These are phyloP conservation scores for Phallusia fumigata DNA, from an alignment of 23 tunicate genomes.

Conservation along the genomic window DNA sequence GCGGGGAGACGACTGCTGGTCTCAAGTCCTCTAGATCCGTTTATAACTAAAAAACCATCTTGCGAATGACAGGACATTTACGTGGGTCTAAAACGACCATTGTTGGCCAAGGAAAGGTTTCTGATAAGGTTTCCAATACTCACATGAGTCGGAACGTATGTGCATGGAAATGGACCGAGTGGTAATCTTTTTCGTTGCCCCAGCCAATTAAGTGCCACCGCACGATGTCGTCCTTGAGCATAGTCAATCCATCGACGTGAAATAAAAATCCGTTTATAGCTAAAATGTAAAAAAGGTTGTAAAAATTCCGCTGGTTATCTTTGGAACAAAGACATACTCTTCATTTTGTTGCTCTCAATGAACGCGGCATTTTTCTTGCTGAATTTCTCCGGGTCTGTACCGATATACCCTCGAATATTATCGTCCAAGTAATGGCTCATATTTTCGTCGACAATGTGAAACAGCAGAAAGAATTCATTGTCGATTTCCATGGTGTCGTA, in stretches of 20 bases:
- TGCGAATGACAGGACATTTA: too few relatives aligned
- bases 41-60: too few relatives aligned
- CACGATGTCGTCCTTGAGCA: slow-evolving; percentile 22
- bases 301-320: too few relatives aligned
- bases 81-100: too few relatives aligned
- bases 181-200: slow-evolving; percentile 71
- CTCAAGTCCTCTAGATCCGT: too few relatives aligned
- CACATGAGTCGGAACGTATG: slow-evolving; percentile 48
- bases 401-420: slow-evolving; percentile 30
- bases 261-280: slow-evolving; percentile 54
- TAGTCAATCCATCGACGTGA: slow-evolving; percentile 40
- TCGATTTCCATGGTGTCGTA: slow-evolving; percentile 7
- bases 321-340: slow-evolving; percentile 21
- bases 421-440: slow-evolving; percentile 49
- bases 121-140: slow-evolving; percentile 1
- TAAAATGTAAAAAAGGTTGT: background rate
- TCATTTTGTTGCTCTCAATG: slow-evolving; percentile 66
- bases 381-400: slow-evolving; percentile 24
- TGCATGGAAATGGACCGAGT: slow-evolving; percentile 71
- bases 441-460: slow-evolving; percentile 56
- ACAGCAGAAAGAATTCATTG: slow-evolving; percentile 51
- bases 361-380: slow-evolving; percentile 42
- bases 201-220: slow-evolving; percentile 68
- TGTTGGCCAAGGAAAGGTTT: too few relatives aligned
- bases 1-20: too few relatives aligned